A percentile compares a stretch with the other conserved stretches of the same genome.
These are phyloP conservation scores for Microhierax caerulescens DNA, from an alignment of 2,797 vertebrate species.

Conservation along the genomic window DNA sequence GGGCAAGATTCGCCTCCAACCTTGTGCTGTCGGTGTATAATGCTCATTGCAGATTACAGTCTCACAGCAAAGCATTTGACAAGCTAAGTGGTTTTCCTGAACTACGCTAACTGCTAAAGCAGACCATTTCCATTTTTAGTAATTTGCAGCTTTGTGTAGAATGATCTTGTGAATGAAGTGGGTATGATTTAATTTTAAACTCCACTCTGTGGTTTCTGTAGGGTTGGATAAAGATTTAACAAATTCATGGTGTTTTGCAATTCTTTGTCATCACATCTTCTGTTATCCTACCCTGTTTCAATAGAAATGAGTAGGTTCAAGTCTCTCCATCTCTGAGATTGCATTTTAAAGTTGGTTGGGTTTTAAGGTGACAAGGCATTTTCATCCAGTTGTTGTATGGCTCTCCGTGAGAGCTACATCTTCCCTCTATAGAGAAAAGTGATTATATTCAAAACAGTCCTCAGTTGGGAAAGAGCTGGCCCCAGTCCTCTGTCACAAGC, in stretches of 20 bases:
- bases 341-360: neutral
- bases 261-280: neutral
- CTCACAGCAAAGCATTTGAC: accelerated
- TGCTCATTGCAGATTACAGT: neutral
- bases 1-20: neutral
- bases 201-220: neutral
- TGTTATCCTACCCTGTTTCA: neutral
- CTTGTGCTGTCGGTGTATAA: neutral
- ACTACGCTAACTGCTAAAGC: neutral
- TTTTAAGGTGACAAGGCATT: neutral
- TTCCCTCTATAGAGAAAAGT: neutral
- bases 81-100: neutral
- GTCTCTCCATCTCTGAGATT: accelerated
- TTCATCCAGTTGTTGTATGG: neutral
- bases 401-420: accelerated
- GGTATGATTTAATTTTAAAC: neutral
- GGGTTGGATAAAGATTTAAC: neutral
- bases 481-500: neutral
- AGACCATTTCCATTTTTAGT: neutral
- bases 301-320: neutral
- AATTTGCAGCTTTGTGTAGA: neutral
- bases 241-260: accelerated
- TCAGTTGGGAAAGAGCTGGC: neutral
- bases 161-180: neutral
- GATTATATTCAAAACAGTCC: neutral